Base-by-base conservation (phyloP, 2,888 invertebrate genomes). In the Ophraella communa region DNA sequence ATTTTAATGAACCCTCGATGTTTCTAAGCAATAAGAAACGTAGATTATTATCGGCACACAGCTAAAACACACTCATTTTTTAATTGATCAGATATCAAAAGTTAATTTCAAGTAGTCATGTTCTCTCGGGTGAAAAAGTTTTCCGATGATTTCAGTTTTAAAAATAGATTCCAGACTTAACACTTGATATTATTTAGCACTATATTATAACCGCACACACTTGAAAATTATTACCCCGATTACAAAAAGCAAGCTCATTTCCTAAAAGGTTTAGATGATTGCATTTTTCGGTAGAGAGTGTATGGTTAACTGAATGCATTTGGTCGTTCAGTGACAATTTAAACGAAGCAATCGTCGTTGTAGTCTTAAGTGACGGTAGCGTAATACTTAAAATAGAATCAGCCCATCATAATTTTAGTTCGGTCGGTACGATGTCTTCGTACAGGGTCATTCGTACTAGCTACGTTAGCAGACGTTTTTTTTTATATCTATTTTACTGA, bases 321-420 rank as follows among this genome's bases (percentile, higher is more conserved):
- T 51, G n/a, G 21, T 51, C 49, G 27, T 21, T 23, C 27, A 27
- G 27, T 51, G 49, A 51, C 49, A 51, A 51, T 51, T 51, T 51
- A 51, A 39, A 27, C 27, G 27, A 51, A 51, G 49, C 17, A 51
- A 27, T 51, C 49, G 27, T 24, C 14, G 49, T 49, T 71, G 67
- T 75, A 72, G n/a, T 70, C 71, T 74, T 73, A 72, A 73, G 74
- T 70, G 73, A 68, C 70, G 69, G 42, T 33, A 23, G 71, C 74
- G 73, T 70, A 71, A 72, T 72, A 73, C 76, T 75, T 70, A 74
- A 76, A 77, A 76, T 76, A 76, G 72, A 75, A 67, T 69, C 62
- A 52, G 66, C 57, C 58, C 64, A 72, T 66, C 68, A 53, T 64
- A 47, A 64, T 57, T 55, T 44, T 53, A 53, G 53, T 53, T 53